A percentile compares a stretch with the other conserved stretches of the same genome.
phyloP scores from a whole-genome alignment of 2,888 invertebrate species.

The Polydrusus pterygomalis region DNA sequence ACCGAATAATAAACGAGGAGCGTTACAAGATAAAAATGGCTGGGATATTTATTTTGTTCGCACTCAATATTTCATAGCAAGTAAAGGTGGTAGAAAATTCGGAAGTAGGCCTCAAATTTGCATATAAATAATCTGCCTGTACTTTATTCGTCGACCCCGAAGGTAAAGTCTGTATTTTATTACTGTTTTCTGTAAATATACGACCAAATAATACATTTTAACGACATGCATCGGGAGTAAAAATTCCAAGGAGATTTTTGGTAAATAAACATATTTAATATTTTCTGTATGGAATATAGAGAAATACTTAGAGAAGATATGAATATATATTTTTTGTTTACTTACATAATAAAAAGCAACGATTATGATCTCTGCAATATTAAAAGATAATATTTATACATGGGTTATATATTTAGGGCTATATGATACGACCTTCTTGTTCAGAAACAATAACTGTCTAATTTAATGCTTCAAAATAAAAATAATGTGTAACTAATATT shows the following conservation, averaged over 20 bases:
- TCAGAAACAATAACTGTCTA: too few relatives aligned
- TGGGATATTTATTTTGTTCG: background rate
- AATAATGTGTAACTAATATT: too few relatives aligned
- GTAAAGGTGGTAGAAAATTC: background rate
- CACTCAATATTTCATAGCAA: constrained; percentile 3
- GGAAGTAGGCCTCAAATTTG: background rate
- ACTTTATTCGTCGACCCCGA: constrained; percentile 3
- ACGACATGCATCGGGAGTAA: background rate
- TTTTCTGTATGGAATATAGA: too few relatives aligned
- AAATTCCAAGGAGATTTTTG: background rate
- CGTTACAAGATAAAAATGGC: background rate
- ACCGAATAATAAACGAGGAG: too few relatives aligned
- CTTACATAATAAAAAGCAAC: too few relatives aligned
- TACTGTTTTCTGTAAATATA: constrained; percentile 5
- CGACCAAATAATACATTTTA: background rate
- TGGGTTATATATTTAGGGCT: too few relatives aligned
- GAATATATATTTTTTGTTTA: too few relatives aligned
- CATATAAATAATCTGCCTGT: constrained; percentile 1
- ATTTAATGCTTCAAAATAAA: too few relatives aligned
- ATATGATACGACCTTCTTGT: too few relatives aligned
- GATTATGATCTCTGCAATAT: too few relatives aligned
- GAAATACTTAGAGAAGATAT: too few relatives aligned
- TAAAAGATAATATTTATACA: too few relatives aligned
- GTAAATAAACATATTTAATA: background rate
- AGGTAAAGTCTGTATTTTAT: background rate